Conservation (phyloP, 30 jellyfish, hydroid and myxozoan genomes). For the Aurelia aurita region DNA sequence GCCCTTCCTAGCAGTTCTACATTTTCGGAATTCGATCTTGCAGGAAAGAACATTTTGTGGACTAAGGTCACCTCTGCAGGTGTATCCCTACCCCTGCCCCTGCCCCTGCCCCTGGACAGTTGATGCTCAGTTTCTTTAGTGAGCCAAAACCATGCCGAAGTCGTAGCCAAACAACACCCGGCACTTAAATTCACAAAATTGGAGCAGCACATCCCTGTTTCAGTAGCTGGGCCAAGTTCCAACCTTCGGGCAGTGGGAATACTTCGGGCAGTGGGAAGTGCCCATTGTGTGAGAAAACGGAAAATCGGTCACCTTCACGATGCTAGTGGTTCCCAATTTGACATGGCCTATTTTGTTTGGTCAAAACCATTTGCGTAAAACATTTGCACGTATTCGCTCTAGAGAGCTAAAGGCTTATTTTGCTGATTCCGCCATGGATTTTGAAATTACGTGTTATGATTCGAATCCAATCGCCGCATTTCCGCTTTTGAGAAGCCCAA, state of each 20-base stretch:
- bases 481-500: background rate
- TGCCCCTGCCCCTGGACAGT: conserved; percentile 42
- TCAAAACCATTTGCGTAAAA: conserved; percentile 21
- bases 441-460: background rate
- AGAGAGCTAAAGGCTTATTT: conserved; percentile 8
- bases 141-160: conserved; percentile 48
- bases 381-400: conserved; percentile 10
- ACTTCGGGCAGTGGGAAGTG: conserved; percentile 36
- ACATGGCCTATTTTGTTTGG: conserved; percentile 38
- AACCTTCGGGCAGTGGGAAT: conserved; percentile 18
- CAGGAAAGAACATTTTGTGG: conserved; percentile 26
- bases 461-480: background rate
- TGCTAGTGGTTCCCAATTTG: conserved; percentile 50
- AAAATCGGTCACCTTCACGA: conserved; percentile 8
- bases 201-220: conserved; percentile 57
- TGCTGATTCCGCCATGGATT: background rate
- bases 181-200: conserved; percentile 7
- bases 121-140: conserved; percentile 57
- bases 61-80: conserved; percentile 38
- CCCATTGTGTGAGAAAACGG: conserved; percentile 41
- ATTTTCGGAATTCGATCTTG: conserved; percentile 36
- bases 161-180: conserved; percentile 18
- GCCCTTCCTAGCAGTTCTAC: conserved; percentile 1
- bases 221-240: conserved; percentile 26
- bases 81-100: conserved; percentile 30